A percentile compares a stretch with the other conserved stretches of the same genome.
Evolutionary conservation across 2,113 vertebrate species (phyloP).

Genomic region (Hydropotes inermis): DNA sequence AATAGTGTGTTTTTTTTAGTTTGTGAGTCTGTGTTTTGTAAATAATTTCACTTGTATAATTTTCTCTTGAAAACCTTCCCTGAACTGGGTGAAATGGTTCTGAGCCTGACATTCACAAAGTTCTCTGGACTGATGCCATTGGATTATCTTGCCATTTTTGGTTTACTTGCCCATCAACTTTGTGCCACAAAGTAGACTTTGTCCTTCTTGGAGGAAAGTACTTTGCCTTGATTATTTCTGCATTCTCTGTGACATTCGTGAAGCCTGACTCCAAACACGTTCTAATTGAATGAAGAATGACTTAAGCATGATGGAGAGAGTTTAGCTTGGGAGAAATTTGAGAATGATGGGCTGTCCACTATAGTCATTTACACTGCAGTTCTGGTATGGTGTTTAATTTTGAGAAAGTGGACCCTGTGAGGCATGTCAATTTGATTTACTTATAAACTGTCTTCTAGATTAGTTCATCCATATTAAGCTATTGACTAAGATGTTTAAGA

Average conservation of each 20-base stretch:
- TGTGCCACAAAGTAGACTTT: background rate
- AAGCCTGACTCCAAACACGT: background rate
- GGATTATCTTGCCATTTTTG: background rate
- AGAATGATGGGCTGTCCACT: background rate
- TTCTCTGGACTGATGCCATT: background rate
- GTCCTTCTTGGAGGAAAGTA: background rate
- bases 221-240: background rate
- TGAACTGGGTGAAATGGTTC: background rate
- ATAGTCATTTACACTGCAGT: background rate
- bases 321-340: background rate
- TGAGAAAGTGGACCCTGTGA: background rate
- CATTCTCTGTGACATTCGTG: background rate
- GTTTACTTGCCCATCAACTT: background rate
- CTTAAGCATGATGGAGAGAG: background rate
- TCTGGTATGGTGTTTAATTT: background rate
- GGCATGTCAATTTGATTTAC: background rate
- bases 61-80: background rate
- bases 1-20: background rate
- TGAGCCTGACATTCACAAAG: background rate
- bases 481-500: slow-evolving; percentile 4
- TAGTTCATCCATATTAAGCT: background rate
- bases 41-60: background rate
- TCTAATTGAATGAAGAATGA: background rate
- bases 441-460: background rate
- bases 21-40: background rate